A percentile compares a stretch with the other conserved stretches of the same genome.
These are phyloP conservation scores for Cerastis rubricosa DNA, from an alignment of 2,888 invertebrate species.

Conservation along the genomic window DNA sequence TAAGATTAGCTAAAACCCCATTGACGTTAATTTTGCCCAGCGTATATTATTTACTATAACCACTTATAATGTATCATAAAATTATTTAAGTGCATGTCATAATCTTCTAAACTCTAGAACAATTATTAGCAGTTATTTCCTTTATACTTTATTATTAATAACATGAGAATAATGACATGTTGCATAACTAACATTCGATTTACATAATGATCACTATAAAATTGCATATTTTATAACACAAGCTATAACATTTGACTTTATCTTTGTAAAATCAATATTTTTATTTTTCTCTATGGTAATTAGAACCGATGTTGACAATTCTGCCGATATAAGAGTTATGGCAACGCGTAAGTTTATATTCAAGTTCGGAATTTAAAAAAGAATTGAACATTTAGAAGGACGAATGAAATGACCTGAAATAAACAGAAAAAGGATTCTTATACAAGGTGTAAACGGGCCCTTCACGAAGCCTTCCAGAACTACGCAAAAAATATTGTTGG, in stretches of 20 bases:
- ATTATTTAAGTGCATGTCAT: constrained; percentile 26
- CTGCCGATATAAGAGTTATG: not conserved
- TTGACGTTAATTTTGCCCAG: constrained; percentile 7
- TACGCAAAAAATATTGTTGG: no score
- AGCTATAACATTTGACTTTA: constrained; percentile 8
- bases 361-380: not conserved
- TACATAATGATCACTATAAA: constrained; percentile 14
- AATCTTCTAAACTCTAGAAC: constrained; percentile 5
- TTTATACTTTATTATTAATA: constrained; percentile 3
- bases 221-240: not conserved
- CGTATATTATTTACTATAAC: constrained; percentile 22
- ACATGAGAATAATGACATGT: constrained; percentile 35
- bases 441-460: no score
- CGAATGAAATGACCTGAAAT: not conserved
- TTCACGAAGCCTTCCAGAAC: no score
- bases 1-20: constrained; percentile 7
- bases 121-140: not conserved
- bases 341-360: not conserved
- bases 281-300: not conserved
- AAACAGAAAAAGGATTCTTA: not conserved
- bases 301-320: not conserved
- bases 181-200: constrained; percentile 24
- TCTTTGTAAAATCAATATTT: not conserved
- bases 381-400: not conserved
- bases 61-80: constrained; percentile 2